Base-by-base conservation (phyloP, 2,113 vertebrate species). In the Microcebus jonahi region DNA sequence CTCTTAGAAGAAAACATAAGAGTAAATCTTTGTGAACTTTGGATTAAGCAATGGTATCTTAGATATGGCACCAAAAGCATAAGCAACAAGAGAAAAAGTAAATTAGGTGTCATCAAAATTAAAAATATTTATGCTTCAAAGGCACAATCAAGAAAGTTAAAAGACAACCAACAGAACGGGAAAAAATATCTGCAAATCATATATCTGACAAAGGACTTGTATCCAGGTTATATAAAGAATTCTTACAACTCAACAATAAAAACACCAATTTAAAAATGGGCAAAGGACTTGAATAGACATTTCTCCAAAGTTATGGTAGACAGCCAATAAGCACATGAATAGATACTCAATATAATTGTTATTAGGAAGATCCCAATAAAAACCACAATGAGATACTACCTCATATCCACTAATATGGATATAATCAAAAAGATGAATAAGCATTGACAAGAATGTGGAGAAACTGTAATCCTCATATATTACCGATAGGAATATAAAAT, bases 161-260 rank as follows among this genome's bases (percentile, higher is more conserved):
- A 55, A 55, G 53, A 55, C 53, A 55, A 55, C 50, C 53, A 55
- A 55, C 18, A 55, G 17, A 55, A 55, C 48, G 31, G 15, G 48
- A 91, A 25, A 71, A 70, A 87, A 70, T 76, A 93, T 50, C 23
- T 88, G 42, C 36, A 92, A 83, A 84, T 93, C 31, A 79, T n/a
- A 13, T 39, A 65, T 71, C 55, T 88, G 71, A 95, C 65, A 73
- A 94, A 36, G 25, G 76, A 80, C 5, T 7, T 83, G 29, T 77
- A 90, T 68, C 50, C 57, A 76, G n/a, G 53, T 42, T 65, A 79
- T 39, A 91, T 87, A 63, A 81, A 68, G 45, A 95, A 83, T 50
- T 88, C 61, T 92, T 93, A 94, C 20, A 79, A 79, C 5, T 94
- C 68, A 88, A 77, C 27, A 42, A 81, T 50, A 67, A 80, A 88